A percentile compares a stretch with the other conserved stretches of the same genome.
phyloP scores from a whole-genome alignment of 1,140 invertebrate genomes.

The Drosophila kikkawai region DNA sequence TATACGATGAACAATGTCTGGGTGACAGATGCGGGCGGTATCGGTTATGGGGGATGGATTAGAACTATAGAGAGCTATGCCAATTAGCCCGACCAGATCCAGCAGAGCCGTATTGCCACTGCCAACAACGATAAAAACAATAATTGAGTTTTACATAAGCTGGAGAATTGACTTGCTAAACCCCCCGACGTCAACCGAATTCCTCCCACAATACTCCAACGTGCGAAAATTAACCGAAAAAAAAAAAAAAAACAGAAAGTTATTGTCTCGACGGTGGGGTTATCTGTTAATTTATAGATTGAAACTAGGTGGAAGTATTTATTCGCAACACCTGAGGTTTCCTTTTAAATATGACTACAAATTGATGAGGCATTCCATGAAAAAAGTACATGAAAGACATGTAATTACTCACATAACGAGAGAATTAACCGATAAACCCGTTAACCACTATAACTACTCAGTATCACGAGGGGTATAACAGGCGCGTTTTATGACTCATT shows the following conservation, averaged over 20 bases:
- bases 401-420: neutral
- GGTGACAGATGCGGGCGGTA: constrained; percentile 48
- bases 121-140: constrained; percentile 26
- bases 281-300: constrained; percentile 1
- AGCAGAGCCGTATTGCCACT: constrained; percentile 38
- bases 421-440: constrained; percentile 6
- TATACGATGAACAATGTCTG: constrained; percentile 48
- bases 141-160: constrained; percentile 51
- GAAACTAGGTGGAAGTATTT: neutral
- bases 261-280: neutral
- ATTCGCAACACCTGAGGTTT: neutral
- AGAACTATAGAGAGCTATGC: constrained; percentile 49
- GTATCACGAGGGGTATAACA: constrained; percentile 15
- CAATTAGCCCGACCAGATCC: constrained; percentile 48
- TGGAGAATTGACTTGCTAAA: constrained; percentile 26
- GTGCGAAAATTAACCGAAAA: constrained; percentile 39
- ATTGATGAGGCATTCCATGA: neutral
- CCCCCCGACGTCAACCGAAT: neutral
- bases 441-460: neutral
- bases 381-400: neutral
- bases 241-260: constrained; percentile 27
- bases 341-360: neutral
- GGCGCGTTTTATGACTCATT: constrained; percentile 30
- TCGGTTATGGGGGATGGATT: constrained; percentile 34
- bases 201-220: constrained; percentile 1